phyloP scores from a whole-genome alignment of 2,113 vertebrate species.

The Lagenorhynchus albirostris region DNA sequence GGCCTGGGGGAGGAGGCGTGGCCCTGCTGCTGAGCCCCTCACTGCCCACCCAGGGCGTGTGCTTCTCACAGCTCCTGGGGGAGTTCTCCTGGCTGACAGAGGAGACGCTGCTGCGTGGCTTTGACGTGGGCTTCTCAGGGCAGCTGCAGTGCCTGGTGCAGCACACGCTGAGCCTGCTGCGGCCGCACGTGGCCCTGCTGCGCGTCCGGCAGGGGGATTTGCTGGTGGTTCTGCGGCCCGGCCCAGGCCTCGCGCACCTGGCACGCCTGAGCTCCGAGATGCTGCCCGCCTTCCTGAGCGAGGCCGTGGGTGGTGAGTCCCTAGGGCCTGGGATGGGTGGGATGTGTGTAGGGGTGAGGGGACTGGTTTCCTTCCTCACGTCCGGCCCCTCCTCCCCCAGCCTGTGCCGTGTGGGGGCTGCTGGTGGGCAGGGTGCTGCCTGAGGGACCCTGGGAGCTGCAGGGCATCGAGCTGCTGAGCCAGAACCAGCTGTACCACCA shows the following conservation, averaged over 20 bases:
- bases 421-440: constrained; percentile 82
- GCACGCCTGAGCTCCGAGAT: constrained; percentile 80
- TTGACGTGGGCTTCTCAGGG: constrained; percentile 89
- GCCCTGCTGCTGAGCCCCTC: neutral
- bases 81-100: constrained; percentile 90
- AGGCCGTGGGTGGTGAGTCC: constrained; percentile 89
- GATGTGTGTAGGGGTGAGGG: too few species aligned
- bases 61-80: constrained; percentile 83
- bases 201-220: constrained; percentile 64
- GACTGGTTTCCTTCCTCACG: neutral
- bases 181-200: constrained; percentile 77
- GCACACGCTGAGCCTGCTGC: constrained; percentile 85
- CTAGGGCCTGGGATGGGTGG: accelerated
- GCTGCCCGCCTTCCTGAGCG: constrained; percentile 85
- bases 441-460: constrained; percentile 57
- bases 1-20: neutral
- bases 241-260: constrained; percentile 76
- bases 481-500: constrained; percentile 86
- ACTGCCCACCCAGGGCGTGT: constrained; percentile 81
- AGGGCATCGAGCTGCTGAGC: constrained; percentile 83
- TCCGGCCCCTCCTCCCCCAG: constrained; percentile 62
- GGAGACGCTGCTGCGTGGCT: constrained; percentile 88
- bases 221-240: constrained; percentile 74
- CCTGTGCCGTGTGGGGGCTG: constrained; percentile 89
- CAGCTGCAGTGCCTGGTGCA: constrained; percentile 81